A percentile compares a stretch with the other conserved stretches of the same genome.
Conservation (phyloP, 2,888 invertebrate species). For the Stenodema calcarata region DNA sequence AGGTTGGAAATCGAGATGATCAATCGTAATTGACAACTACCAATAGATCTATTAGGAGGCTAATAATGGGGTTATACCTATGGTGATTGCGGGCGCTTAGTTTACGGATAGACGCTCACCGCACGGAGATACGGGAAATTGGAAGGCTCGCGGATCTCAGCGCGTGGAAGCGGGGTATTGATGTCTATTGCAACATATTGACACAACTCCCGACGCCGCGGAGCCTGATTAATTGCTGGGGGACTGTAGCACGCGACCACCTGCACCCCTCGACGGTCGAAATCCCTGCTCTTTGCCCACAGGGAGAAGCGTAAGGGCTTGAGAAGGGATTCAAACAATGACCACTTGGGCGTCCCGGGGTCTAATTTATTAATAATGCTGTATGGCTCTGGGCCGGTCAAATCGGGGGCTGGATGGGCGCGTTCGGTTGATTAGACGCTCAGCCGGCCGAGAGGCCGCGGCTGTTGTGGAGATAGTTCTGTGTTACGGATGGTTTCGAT, state of each 20-base stretch:
- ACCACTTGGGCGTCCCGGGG: background rate
- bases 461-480: background rate
- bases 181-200: conserved; percentile 23
- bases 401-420: background rate
- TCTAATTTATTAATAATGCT: conserved; percentile 33
- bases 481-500: background rate
- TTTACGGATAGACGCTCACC: background rate
- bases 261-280: background rate
- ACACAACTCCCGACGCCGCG: conserved; percentile 22
- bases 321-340: conserved; percentile 10
- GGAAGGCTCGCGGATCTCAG: background rate
- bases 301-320: background rate
- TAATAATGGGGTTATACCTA: conserved; percentile 12
- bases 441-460: conserved; percentile 4
- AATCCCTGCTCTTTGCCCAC: background rate
- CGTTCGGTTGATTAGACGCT: conserved; percentile 29
- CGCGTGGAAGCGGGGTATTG: background rate
- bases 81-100: background rate
- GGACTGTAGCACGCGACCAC: conserved; percentile 19
- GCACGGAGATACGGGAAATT: conserved; percentile 19
- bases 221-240: conserved; percentile 32
- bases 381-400: background rate
- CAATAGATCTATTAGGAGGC: background rate
- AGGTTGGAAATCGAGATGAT: background rate
- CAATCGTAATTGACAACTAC: background rate